These are phyloP conservation scores for Formica selysi DNA, from an alignment of 1,140 invertebrate species.

Conservation along the genomic window DNA sequence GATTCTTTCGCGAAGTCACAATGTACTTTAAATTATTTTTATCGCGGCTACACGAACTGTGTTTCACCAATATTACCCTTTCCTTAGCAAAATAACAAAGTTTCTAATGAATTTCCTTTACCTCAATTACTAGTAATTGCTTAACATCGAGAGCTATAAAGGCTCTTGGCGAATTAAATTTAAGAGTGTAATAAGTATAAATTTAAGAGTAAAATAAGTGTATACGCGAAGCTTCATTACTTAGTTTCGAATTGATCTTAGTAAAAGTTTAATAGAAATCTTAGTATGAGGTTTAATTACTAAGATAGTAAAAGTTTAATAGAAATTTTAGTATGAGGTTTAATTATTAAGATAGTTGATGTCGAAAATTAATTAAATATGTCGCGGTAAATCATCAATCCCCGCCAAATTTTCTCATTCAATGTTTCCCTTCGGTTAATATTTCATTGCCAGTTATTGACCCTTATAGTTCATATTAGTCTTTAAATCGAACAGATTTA, in stretches of 20 bases:
- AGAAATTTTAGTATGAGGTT: background rate
- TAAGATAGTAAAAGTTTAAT: background rate
- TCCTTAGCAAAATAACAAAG: background rate
- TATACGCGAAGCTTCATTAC: background rate
- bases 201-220: background rate
- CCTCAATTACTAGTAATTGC: background rate
- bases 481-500: slow-evolving; percentile 46
- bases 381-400: background rate
- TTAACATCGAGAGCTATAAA: background rate
- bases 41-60: background rate
- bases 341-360: background rate
- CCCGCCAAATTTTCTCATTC: background rate
- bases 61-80: background rate
- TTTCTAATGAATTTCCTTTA: background rate
- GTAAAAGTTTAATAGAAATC: background rate
- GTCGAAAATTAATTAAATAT: background rate
- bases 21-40: slow-evolving; percentile 10
- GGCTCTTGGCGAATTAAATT: slow-evolving; percentile 5
- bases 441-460: slow-evolving; percentile 34
- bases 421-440: background rate
- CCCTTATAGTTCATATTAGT: slow-evolving; percentile 39
- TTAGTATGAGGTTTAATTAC: background rate
- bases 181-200: slow-evolving; percentile 18
- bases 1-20: background rate
- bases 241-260: background rate